Evolutionary conservation across 2,113 vertebrate species (phyloP).

Genomic region (Salminus brasiliensis): DNA sequence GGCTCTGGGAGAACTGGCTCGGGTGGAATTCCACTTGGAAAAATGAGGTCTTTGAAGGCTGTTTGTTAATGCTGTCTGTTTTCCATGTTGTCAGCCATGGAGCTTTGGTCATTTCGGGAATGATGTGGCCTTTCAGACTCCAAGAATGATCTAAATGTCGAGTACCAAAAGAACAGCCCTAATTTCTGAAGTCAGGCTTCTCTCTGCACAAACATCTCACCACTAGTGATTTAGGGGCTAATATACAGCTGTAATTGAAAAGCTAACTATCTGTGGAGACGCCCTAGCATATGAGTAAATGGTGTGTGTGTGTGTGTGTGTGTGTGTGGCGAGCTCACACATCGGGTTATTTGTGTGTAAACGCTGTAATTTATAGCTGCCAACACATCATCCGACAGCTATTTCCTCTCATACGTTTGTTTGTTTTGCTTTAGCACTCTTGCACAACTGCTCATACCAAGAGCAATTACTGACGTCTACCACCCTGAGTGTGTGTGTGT

Average conservation of each 20-base stretch:
- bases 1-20: no score
- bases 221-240: background rate
- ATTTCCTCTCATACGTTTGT: conserved; percentile 58
- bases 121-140: no score
- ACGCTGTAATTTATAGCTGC: conserved; percentile 19
- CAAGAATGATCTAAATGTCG: background rate
- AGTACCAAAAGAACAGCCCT: background rate
- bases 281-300: background rate
- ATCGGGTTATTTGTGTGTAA: background rate
- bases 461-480: conserved; percentile 24
- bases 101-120: no score
- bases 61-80: background rate
- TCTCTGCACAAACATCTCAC: background rate
- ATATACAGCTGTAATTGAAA: background rate
- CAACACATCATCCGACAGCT: conserved; percentile 51
- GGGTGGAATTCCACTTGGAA: background rate
- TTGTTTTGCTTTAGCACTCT: conserved; percentile 46
- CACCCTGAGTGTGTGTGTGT: conserved; percentile 7
- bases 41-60: background rate
- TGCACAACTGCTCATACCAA: conserved; percentile 42
- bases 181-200: no score
- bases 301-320: background rate
- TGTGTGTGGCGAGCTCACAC: conserved; percentile 16
- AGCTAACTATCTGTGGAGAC: background rate
- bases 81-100: background rate